Conservation (phyloP, 2,797 vertebrate genomes). For the Tinamus major region DNA sequence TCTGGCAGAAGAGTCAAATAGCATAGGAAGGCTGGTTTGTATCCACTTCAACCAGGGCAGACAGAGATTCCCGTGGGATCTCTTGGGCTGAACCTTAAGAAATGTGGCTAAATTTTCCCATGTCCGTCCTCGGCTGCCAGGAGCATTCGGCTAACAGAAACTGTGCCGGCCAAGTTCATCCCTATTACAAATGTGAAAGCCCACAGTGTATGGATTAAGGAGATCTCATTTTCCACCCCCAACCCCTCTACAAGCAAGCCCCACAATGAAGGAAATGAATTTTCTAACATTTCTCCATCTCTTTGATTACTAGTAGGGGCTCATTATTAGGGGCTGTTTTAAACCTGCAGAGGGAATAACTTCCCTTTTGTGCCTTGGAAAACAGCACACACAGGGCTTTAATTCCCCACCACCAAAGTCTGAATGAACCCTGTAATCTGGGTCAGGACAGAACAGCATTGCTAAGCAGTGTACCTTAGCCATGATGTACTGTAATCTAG, state of each 20-base stretch:
- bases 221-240: background rate
- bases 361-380: slow-evolving; percentile 1
- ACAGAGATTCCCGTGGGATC: background rate
- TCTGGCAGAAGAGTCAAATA: slow-evolving; percentile 26
- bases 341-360: background rate
- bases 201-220: background rate
- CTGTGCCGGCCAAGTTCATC: no score
- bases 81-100: background rate
- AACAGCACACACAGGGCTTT: background rate
- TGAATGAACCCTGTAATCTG: background rate
- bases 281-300: background rate
- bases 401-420: background rate
- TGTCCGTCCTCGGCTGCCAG: accelerated
- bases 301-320: background rate
- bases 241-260: background rate
- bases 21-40: slow-evolving; percentile 17
- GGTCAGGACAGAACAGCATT: background rate
- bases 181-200: background rate
- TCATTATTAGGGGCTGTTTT: background rate
- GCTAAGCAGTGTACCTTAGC: background rate
- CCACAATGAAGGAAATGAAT: background rate
- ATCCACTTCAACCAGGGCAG: background rate
- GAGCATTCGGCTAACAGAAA: background rate
- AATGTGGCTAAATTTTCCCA: accelerated
- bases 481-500: background rate